phyloP scores from a whole-genome alignment of 1,140 invertebrate species.

The Bombus cullumanus region DNA sequence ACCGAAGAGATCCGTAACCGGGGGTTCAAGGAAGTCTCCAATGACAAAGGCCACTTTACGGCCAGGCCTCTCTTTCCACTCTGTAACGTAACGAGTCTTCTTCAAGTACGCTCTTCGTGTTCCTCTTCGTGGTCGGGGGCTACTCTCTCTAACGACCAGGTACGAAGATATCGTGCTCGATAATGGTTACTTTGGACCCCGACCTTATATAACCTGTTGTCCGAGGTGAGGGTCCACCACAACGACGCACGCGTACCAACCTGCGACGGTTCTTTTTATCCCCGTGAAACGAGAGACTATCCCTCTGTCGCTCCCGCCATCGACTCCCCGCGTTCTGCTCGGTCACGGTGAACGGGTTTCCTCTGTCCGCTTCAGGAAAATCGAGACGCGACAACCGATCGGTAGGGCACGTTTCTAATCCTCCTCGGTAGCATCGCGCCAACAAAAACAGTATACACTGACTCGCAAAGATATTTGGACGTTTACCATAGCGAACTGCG shows the following conservation, averaged over 20 bases:
- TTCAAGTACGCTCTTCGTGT: conserved; percentile 56
- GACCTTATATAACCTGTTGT: conserved; percentile 68
- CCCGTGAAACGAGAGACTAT: conserved; percentile 52
- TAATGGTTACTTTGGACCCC: conserved; percentile 63
- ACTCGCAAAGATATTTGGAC: background rate
- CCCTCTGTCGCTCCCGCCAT: conserved; percentile 45
- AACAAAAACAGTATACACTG: background rate
- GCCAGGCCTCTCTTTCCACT: conserved; percentile 46
- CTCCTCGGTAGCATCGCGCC: background rate
- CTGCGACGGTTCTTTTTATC: conserved; percentile 56
- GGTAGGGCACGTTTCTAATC: conserved; percentile 25
- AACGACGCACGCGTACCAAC: conserved; percentile 49
- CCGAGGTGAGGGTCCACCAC: conserved; percentile 52
- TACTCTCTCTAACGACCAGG: conserved; percentile 63
- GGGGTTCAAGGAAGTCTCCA: conserved; percentile 68
- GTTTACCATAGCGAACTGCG: no score
- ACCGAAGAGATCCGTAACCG: conserved; percentile 51
- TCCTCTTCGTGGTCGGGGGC: conserved; percentile 60
- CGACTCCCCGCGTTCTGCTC: conserved; percentile 16
- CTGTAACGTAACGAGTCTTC: conserved; percentile 65
- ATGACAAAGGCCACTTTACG: conserved; percentile 72
- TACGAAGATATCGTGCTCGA: conserved; percentile 67
- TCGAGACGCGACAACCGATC: conserved; percentile 34
- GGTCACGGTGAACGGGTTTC: conserved; percentile 49
- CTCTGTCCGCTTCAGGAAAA: conserved; percentile 34